These are phyloP conservation scores for Phytoseiulus persimilis DNA, from an alignment of 2,888 invertebrate species.

Conservation along the genomic window DNA sequence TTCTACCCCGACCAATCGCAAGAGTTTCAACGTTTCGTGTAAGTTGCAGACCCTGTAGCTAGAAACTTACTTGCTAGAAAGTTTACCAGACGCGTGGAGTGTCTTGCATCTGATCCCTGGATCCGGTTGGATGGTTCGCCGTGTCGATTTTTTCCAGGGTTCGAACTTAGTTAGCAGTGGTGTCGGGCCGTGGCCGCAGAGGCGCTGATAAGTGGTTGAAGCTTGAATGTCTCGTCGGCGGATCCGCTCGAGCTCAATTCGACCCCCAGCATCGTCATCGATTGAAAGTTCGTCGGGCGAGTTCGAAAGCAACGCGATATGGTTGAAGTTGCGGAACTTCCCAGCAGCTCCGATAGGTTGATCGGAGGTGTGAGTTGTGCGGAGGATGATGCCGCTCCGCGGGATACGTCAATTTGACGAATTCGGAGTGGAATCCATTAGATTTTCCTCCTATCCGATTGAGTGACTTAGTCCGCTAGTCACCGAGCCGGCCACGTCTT, in stretches of 20 bases:
- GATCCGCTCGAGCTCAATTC: no score
- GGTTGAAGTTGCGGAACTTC: neutral
- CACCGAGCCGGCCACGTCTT: neutral
- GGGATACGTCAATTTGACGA: neutral
- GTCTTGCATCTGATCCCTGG: neutral
- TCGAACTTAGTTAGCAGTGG: no score
- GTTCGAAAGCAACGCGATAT: no score
- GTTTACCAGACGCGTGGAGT: neutral
- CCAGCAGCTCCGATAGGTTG: neutral
- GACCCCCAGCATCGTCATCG: neutral
- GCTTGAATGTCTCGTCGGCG: no score
- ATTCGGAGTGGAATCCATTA: neutral
- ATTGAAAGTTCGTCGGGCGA: no score
- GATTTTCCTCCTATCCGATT: neutral
- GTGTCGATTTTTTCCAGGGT: no score
- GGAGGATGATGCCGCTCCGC: neutral
- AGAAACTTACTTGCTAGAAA: neutral
- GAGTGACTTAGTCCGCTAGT: neutral
- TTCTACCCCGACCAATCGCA: conserved; percentile 44
- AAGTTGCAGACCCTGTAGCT: conserved; percentile 40
- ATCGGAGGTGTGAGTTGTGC: neutral
- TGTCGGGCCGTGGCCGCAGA: no score
- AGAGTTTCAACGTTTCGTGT: conserved; percentile 44
- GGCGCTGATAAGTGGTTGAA: no score
- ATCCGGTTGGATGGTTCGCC: neutral